A percentile compares a stretch with the other conserved stretches of the same genome.
These are phyloP conservation scores for Oligia latruncula DNA, from an alignment of 2,888 invertebrate species.

Conservation along the genomic window DNA sequence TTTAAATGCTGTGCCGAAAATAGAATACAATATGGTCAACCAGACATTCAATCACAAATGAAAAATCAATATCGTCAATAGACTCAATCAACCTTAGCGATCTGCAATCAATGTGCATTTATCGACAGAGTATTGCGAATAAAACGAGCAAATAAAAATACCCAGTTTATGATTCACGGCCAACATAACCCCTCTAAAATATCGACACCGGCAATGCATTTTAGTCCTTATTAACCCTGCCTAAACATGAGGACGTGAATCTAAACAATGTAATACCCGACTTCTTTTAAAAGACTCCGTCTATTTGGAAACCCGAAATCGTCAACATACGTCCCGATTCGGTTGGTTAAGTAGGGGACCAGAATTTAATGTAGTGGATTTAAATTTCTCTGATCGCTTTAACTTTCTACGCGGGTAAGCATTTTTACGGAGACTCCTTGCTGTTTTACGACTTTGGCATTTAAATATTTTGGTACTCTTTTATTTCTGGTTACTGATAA, in stretches of 20 bases:
- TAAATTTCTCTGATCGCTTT: conserved; percentile 69
- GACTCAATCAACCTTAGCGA: conserved; percentile 63
- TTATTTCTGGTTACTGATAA: conserved; percentile 12
- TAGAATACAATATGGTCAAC: conserved; percentile 34
- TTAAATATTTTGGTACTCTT: conserved; percentile 36
- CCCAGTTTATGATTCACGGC: conserved; percentile 75
- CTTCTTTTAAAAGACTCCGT: conserved; percentile 63
- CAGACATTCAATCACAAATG: conserved; percentile 54
- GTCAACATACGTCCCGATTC: conserved; percentile 69
- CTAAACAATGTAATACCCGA: conserved; percentile 65
- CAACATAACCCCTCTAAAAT: conserved; percentile 58
- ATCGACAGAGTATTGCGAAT: conserved; percentile 65
- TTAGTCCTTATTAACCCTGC: conserved; percentile 37
- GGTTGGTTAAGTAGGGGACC: conserved; percentile 70
- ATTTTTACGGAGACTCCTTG: conserved; percentile 46
- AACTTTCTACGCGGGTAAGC: conserved; percentile 46
- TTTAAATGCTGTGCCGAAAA: conserved; percentile 11
- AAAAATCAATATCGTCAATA: conserved; percentile 47
- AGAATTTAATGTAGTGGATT: conserved; percentile 75
- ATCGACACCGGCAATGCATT: conserved; percentile 35
- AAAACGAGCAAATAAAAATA: conserved; percentile 65
- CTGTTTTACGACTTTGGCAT: conserved; percentile 41
- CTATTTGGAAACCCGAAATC: conserved; percentile 55
- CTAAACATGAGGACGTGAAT: conserved; percentile 64
- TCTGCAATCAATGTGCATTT: conserved; percentile 71